Evolutionary conservation across 2,888 invertebrate genomes (phyloP).

Genomic region (Netelia fuscicornis): DNA sequence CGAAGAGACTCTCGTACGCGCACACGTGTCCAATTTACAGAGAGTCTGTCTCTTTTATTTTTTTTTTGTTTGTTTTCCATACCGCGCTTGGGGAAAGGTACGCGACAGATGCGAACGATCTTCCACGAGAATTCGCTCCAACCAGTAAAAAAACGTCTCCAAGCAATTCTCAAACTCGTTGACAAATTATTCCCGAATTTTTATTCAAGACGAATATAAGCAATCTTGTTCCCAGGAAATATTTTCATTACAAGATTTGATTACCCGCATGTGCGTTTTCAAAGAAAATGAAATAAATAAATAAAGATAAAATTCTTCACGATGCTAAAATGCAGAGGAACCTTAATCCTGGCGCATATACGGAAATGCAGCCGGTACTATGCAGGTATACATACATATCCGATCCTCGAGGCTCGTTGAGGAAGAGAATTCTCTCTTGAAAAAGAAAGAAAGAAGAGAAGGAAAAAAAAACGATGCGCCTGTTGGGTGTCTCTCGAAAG

Average conservation of each 20-base stretch:
- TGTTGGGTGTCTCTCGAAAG: neutral
- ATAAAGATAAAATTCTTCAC: neutral
- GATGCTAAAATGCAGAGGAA: conserved; percentile 5
- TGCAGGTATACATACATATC: conserved; percentile 25
- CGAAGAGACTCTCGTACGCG: conserved; percentile 38
- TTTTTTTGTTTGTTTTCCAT: conserved; percentile 8
- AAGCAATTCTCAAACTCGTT: neutral
- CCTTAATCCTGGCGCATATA: conserved; percentile 18
- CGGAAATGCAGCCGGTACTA: conserved; percentile 19
- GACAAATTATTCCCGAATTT: too few species aligned
- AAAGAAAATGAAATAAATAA: neutral
- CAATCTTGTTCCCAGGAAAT: too few species aligned
- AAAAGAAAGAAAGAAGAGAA: neutral
- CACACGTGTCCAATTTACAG: conserved; percentile 44
- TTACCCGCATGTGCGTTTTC: neutral
- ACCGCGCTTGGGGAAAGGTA: neutral
- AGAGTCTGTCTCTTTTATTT: neutral
- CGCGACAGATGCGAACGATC: conserved; percentile 10
- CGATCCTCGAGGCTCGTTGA: conserved; percentile 2
- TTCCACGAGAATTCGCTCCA: too few species aligned
- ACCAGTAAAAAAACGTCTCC: neutral
- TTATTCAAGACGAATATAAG: too few species aligned
- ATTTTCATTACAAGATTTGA: too few species aligned
- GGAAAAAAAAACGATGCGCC: conserved; percentile 24
- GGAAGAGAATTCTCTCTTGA: neutral